Evolutionary conservation across 2,888 invertebrate species (phyloP).

Genomic region (Brachyopa scutellaris): DNA sequence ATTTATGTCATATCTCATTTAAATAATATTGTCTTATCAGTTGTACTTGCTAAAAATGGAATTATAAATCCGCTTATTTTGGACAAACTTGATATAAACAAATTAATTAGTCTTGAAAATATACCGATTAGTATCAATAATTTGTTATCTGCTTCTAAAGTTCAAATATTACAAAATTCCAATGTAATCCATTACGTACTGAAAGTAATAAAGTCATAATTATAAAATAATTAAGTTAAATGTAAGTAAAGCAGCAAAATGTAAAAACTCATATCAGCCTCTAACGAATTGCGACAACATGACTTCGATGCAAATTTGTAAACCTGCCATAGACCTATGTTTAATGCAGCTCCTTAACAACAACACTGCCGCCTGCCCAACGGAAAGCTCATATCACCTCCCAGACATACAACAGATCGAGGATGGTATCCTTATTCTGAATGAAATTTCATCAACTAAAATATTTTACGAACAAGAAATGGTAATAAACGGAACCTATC

Average conservation of each 20-base stretch:
- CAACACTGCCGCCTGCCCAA: not conserved
- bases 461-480: slow-evolving; percentile 7
- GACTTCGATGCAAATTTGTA: not conserved
- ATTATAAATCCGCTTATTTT: slow-evolving; percentile 4
- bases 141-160: not conserved
- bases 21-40: not conserved
- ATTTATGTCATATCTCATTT: not conserved
- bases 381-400: slow-evolving; percentile 1
- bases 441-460: slow-evolving; percentile 10
- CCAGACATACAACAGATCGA: not conserved
- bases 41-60: slow-evolving; percentile 10
- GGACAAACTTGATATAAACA: slow-evolving; percentile 7
- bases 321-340: not conserved
- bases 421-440: slow-evolving; percentile 5
- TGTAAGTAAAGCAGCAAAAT: slow-evolving; percentile 9
- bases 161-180: slow-evolving; percentile 2
- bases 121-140: slow-evolving; percentile 4
- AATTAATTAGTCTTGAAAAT: slow-evolving; percentile 1
- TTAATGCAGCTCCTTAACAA: not conserved
- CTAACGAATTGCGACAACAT: not conserved
- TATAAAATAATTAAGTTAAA: not conserved
- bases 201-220: not conserved
- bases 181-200: not conserved
- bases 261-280: not conserved
- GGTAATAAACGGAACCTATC: not conserved